Evolutionary conservation across 2,888 invertebrate genomes (phyloP).

Genomic region (Icerya purchasi): DNA sequence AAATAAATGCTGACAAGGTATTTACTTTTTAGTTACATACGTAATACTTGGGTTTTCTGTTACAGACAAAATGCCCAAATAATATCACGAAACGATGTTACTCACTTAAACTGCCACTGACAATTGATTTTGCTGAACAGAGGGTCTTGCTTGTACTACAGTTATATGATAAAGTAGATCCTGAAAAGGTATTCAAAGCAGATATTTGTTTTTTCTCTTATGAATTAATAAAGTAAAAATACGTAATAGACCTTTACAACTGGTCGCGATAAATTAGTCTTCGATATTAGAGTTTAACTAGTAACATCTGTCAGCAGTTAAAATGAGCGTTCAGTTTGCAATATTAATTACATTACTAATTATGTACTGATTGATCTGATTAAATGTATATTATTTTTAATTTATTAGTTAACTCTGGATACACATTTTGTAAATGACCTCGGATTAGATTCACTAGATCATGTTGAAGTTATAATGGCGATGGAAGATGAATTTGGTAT

Average conservation of each 20-base stretch:
- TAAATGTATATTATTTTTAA: conserved; percentile 13
- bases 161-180: conserved; percentile 91
- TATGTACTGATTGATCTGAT: background rate
- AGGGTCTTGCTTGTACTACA: conserved; percentile 86
- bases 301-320: too few relatives aligned
- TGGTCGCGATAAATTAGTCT: too few relatives aligned
- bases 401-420: conserved; percentile 61
- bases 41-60: conserved; percentile 29
- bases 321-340: too few relatives aligned
- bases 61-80: conserved; percentile 9
- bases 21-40: conserved; percentile 25
- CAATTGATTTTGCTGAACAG: conserved; percentile 61
- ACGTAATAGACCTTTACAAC: too few relatives aligned
- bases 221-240: too few relatives aligned
- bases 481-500: conserved; percentile 96
- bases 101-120: conserved; percentile 35
- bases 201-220: too few relatives aligned
- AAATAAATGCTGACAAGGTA: conserved; percentile 72
- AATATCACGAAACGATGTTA: conserved; percentile 16
- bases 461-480: conserved; percentile 98
- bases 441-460: conserved; percentile 93
- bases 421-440: conserved; percentile 94
- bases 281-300: background rate
- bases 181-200: conserved; percentile 78
- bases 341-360: background rate